Base-by-base conservation (phyloP, 64 coral and sea anemone genomes). In the Montipora foliosa region DNA sequence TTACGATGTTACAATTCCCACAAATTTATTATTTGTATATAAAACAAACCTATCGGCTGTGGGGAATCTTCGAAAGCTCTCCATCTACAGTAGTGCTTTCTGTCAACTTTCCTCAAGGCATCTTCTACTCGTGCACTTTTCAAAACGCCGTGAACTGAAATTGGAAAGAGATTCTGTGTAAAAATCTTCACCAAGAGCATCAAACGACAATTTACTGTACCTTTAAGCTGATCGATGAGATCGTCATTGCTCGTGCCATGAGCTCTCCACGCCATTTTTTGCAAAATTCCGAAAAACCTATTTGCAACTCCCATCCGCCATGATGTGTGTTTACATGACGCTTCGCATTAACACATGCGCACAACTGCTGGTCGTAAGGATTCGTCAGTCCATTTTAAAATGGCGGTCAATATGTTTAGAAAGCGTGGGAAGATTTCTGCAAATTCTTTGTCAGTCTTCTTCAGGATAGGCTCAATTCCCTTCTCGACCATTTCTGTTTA, bases 201-300 rank as follows among this genome's bases (percentile, higher is more conserved):
- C 10, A 25, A n/a, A 89, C 46, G 16, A 44, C 2, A 37, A 73
- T 5, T 6, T 12, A 79, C 52, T 17, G 47, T 92, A 97, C 96
- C 49, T 88, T 89, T 97, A 3, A 97, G 79, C 15, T 97, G 96
- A 12, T 97, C 92, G n/a, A 92, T 91, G 25, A 97, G 82, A 57
- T 97, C 96, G 5, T 53, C 75, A 58, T 97, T 94, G 80, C 74
- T 97, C 57, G 87, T 82, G 53, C 96, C 96, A 44, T 92, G 96
- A 3, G 96, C 94, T 97, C 92, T 94, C 93, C 93, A 97, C 22
- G 96, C 96, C 96, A 97, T 97, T 72, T 88, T 94, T 88, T 84
- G 75, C 12, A 87, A 21, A 88, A 88, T 76, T 59, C 66, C 2
- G 89, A 71, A 22, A 13, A 75, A 21, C 46, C n/a, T 53, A 75